phyloP scores from a whole-genome alignment of 2,888 invertebrate genomes.

The Lasioglossum vierecki region DNA sequence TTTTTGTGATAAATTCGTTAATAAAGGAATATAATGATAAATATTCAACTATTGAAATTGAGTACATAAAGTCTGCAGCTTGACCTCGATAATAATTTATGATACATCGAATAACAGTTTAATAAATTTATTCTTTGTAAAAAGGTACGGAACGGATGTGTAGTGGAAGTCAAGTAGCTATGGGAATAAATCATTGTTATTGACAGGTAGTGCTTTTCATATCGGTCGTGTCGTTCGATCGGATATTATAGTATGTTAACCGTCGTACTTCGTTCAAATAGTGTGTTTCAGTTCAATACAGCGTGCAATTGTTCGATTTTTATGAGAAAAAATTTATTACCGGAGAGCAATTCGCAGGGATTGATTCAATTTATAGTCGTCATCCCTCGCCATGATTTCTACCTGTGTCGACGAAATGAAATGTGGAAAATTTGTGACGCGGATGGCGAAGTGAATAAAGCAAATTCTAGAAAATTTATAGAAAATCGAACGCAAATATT shows the following conservation, averaged over 20 bases:
- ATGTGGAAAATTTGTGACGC: not conserved
- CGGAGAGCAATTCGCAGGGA: not conserved
- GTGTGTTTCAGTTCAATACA: not conserved
- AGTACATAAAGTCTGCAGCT: not conserved
- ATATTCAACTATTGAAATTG: not conserved
- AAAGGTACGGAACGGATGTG: not conserved
- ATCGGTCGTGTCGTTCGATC: not conserved
- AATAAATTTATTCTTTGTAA: not conserved
- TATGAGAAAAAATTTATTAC: slow-evolving; percentile 1
- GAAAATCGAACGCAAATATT: not conserved
- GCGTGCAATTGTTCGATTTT: not conserved
- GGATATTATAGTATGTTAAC: slow-evolving; percentile 1
- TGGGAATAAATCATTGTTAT: slow-evolving; percentile 2
- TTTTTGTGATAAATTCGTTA: no score
- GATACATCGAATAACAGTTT: not conserved
- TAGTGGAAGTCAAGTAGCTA: not conserved
- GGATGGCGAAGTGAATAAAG: not conserved
- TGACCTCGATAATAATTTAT: not conserved
- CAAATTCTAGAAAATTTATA: slow-evolving; percentile 1
- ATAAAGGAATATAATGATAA: not conserved
- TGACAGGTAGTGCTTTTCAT: not conserved
- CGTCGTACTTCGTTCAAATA: not conserved
- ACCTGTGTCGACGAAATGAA: not conserved
- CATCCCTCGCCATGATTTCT: not conserved
- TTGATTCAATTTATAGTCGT: slow-evolving; percentile 3